Evolutionary conservation across 2,888 invertebrate species (phyloP).

Genomic region (Aromia moschata): DNA sequence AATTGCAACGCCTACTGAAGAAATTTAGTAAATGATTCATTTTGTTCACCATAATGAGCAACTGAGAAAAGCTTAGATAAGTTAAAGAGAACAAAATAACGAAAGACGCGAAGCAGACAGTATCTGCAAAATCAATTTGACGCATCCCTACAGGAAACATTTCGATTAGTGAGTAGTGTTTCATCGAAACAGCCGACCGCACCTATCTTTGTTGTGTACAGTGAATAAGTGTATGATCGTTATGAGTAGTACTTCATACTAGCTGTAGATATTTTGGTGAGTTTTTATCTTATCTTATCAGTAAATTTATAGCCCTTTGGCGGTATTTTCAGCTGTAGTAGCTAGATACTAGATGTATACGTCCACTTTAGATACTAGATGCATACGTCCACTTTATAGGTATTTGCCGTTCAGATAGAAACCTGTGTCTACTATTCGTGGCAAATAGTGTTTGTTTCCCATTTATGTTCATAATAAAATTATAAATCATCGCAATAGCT

Average conservation of each 20-base stretch:
- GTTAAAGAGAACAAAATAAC: background rate
- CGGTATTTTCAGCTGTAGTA: constrained; percentile 1
- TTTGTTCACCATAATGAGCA: constrained; percentile 10
- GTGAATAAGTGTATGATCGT: constrained; percentile 56
- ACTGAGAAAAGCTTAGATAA: constrained; percentile 3
- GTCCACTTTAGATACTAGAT: background rate
- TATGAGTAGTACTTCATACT: constrained; percentile 56
- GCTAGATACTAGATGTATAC: background rate
- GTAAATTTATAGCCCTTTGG: constrained; percentile 18
- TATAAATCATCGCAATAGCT: background rate
- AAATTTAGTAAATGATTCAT: constrained; percentile 11
- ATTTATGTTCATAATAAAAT: background rate
- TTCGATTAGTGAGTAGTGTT: constrained; percentile 40
- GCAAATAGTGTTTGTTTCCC: constrained; percentile 7
- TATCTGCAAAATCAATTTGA: background rate
- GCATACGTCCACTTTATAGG: background rate
- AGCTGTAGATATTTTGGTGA: constrained; percentile 51
- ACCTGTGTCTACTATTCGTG: constrained; percentile 7
- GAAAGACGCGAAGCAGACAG: background rate
- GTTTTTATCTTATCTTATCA: constrained; percentile 46
- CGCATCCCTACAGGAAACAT: constrained; percentile 8
- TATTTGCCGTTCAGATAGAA: constrained; percentile 12
- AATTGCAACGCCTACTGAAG: constrained; percentile 19
- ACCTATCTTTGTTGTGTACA: constrained; percentile 57
- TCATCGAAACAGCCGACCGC: constrained; percentile 51